Base-by-base conservation (phyloP, 2,888 invertebrate species). In the Parthenolecanium corni region DNA sequence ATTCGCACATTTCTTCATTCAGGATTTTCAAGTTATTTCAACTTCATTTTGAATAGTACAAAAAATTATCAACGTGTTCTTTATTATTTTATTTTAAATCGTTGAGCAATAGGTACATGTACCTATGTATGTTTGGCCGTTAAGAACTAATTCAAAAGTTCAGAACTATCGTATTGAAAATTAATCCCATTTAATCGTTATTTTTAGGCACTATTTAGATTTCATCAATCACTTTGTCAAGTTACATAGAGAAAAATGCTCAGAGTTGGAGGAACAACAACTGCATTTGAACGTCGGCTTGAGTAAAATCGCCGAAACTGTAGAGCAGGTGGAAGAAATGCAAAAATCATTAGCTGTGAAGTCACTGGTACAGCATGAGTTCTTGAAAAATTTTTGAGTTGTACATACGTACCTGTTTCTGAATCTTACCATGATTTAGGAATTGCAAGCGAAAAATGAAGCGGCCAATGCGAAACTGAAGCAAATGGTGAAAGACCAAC, bases 221-320 rank as follows among this genome's bases (percentile, higher is more conserved):
- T 98, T 98, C 73, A 99, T 99, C 72, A 91, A 95, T 75, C 98
- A 99, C 77, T 97, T 96, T 79, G 97, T 95, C 47, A 95, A 95
- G 72, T 75, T 98, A 66, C 94, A 95, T 76, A 89, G 91, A 68
- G 98, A 99, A 75, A 99, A 99, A 74, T 84, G 97, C 44, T 90
- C 93, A 2, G 97, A 98, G 74, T 79, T 99, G 63, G 98, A 99
- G 74, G 98, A 99, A 72, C 97, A 98, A 72, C 97, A 99, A 74
- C 79, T 97, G 21, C 98, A 99, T 76, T 78, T 99, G 72, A 98
- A 98, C 76, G 96, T 98, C 51, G 98, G 98, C 73, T 80, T 99
- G 64, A 91, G 90, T 72, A 99, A 99, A 78, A 99, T 99, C 69
- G 91, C 94, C 0, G 98, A 99, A 76, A 99, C 98, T 6, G 93